Percentiles rank a stretch among this genome's conserved stretches.
These are phyloP conservation scores for Caenorhabditis tropicalis DNA, from an alignment of 1,140 invertebrate species.

Conservation along the genomic window DNA sequence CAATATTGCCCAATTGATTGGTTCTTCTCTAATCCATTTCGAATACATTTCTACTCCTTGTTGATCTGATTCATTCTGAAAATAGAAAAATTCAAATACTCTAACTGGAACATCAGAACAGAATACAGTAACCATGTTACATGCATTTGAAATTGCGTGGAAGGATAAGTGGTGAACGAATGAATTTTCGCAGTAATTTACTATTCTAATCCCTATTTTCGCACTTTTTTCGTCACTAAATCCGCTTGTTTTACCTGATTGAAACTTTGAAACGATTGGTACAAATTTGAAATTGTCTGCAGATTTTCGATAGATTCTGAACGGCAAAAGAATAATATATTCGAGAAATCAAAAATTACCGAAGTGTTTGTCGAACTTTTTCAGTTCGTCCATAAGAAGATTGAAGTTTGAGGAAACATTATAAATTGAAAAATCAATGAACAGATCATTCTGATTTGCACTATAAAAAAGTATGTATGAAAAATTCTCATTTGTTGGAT, in stretches of 20 bases:
- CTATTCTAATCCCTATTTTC: background rate
- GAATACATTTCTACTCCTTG: too few species aligned
- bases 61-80: background rate
- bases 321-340: background rate
- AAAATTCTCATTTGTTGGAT: background rate
- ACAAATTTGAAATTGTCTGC: background rate
- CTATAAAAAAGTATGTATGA: background rate
- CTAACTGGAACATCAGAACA: background rate
- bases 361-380: background rate
- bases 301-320: background rate
- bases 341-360: background rate
- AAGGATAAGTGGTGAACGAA: background rate
- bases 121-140: background rate
- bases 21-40: background rate
- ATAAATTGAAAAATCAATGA: background rate
- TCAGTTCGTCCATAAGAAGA: background rate
- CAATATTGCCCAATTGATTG: background rate
- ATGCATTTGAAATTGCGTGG: background rate
- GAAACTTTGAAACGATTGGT: background rate
- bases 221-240: conserved; percentile 9
- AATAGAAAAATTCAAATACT: background rate
- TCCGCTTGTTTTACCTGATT: background rate
- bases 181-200: background rate
- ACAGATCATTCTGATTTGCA: background rate
- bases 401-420: background rate